Conservation (phyloP, 2,888 invertebrate species). For the Lydus trimaculatus region DNA sequence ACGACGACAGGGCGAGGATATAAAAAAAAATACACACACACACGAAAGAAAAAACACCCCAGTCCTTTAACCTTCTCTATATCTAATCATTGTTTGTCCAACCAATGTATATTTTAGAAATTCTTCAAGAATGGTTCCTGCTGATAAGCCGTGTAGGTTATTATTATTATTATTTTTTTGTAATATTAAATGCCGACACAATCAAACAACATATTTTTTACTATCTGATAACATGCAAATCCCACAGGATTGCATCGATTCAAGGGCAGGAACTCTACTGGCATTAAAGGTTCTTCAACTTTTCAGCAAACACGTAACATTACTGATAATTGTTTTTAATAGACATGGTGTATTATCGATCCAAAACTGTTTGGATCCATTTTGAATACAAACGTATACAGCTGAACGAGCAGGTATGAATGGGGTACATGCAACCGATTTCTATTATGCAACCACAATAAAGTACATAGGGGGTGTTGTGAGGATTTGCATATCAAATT, state of each 20-base stretch:
- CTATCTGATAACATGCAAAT: slow-evolving; percentile 26
- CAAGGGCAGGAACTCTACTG: slow-evolving; percentile 14
- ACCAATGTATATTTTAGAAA: slow-evolving; percentile 17
- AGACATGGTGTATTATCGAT: not conserved
- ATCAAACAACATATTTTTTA: slow-evolving; percentile 2
- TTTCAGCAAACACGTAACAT: slow-evolving; percentile 20
- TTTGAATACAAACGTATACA: not conserved
- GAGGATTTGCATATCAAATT: not conserved
- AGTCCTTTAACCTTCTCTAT: slow-evolving; percentile 13
- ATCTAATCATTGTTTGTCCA: slow-evolving; percentile 23
- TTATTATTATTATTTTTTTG: not conserved
- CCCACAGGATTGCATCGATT: slow-evolving; percentile 13
- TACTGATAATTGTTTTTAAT: slow-evolving; percentile 1
- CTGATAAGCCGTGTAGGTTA: slow-evolving; percentile 12
- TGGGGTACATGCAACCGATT: slow-evolving; percentile 14
- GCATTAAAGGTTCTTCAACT: slow-evolving; percentile 27
- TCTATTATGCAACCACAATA: slow-evolving; percentile 9
- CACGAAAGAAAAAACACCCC: not conserved
- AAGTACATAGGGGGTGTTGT: not conserved
- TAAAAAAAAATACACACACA: no score
- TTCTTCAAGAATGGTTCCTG: slow-evolving; percentile 14
- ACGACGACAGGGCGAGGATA: no score
- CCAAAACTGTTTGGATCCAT: not conserved
- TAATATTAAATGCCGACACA: not conserved
- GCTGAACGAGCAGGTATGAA: slow-evolving; percentile 2